phyloP scores from a whole-genome alignment of 2,888 invertebrate species.

The Apotomis capreana region DNA sequence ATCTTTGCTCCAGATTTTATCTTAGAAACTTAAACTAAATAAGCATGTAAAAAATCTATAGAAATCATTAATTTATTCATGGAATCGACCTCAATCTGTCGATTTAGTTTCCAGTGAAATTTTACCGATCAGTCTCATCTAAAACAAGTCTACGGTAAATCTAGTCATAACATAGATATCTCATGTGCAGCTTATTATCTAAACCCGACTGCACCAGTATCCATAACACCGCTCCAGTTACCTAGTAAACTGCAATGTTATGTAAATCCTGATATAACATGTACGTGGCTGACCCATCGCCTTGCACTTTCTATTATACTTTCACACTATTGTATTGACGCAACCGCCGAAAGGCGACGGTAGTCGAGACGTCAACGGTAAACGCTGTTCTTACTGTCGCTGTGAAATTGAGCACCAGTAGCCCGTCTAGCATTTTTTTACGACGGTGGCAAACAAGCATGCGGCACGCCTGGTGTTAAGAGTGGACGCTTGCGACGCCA shows the following conservation, averaged over 20 bases:
- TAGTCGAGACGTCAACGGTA: neutral
- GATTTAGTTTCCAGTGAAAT: no score
- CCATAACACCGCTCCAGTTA: constrained; percentile 75
- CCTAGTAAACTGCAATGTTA: constrained; percentile 76
- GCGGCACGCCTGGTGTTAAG: no score
- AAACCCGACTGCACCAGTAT: constrained; percentile 25
- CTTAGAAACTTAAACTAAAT: no score
- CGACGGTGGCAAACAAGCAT: no score
- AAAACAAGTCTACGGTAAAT: neutral
- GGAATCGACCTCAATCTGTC: no score
- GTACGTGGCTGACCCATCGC: constrained; percentile 72
- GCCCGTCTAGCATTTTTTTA: no score
- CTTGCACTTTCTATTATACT: constrained; percentile 81
- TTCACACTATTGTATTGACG: constrained; percentile 80
- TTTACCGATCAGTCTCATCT: no score
- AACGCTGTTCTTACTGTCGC: neutral
- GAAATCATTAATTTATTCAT: no score
- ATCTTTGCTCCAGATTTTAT: no score
- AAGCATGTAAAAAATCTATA: no score
- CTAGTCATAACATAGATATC: neutral
- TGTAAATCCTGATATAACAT: constrained; percentile 80
- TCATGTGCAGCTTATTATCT: constrained; percentile 17
- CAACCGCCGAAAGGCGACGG: constrained; percentile 58
- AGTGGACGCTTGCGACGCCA: no score
- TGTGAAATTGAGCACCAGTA: neutral